These are phyloP conservation scores for Cerastis leucographa DNA, from an alignment of 2,888 invertebrate species.

Conservation along the genomic window DNA sequence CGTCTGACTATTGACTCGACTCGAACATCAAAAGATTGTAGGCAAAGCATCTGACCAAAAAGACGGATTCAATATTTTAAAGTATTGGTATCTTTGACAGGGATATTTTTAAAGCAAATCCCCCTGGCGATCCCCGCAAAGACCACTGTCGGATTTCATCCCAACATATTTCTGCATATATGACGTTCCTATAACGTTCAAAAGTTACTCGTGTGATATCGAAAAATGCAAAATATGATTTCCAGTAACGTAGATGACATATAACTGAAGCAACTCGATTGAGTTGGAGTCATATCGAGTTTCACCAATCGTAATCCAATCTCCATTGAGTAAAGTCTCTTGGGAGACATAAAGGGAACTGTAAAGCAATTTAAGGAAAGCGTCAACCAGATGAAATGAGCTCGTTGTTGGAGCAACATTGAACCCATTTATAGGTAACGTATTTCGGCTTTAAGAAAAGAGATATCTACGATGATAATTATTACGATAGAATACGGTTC, in stretches of 20 bases:
- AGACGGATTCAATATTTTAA: constrained; percentile 39
- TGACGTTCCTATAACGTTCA: constrained; percentile 3
- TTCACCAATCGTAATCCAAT: constrained; percentile 58
- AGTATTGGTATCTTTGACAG: constrained; percentile 26
- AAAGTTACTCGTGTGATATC: constrained; percentile 15
- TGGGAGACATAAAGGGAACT: constrained; percentile 20
- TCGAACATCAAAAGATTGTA: constrained; percentile 41
- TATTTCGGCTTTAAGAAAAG: neutral
- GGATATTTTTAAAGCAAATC: constrained; percentile 25
- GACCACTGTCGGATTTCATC: constrained; percentile 30
- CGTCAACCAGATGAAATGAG: constrained; percentile 32
- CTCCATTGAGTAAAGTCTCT: constrained; percentile 38
- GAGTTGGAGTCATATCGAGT: constrained; percentile 50
- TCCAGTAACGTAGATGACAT: constrained; percentile 34
- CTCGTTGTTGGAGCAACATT: constrained; percentile 12
- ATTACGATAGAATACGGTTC: neutral
- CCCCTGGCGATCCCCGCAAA: neutral
- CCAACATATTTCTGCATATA: constrained; percentile 34
- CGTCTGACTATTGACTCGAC: constrained; percentile 60
- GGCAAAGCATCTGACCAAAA: constrained; percentile 25
- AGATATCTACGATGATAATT: neutral
- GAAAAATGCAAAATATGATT: constrained; percentile 45
- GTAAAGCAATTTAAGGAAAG: constrained; percentile 54
- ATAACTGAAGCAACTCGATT: constrained; percentile 34
- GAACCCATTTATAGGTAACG: constrained; percentile 16